phyloP scores from a whole-genome alignment of 1,140 invertebrate genomes.

The Eufriesea mexicana region DNA sequence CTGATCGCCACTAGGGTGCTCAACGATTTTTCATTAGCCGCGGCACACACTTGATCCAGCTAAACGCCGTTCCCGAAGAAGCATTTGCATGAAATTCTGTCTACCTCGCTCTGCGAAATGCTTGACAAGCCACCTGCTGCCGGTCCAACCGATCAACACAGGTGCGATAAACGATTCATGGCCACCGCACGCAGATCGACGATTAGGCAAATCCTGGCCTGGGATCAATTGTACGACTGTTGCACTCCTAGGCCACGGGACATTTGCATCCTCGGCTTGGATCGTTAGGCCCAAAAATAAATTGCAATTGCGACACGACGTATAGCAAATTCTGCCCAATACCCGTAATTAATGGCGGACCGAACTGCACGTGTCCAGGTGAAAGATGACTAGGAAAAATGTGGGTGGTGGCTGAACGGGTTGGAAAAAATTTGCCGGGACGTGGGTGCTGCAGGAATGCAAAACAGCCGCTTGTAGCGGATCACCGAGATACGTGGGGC shows the following conservation, averaged over 20 bases:
- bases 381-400: no score
- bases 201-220: conserved; percentile 29
- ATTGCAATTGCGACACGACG: not conserved
- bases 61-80: not conserved
- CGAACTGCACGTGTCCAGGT: no score
- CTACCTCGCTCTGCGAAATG: no score
- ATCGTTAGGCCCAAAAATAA: not conserved
- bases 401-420: no score
- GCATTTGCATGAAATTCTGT: not conserved
- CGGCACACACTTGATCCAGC: not conserved
- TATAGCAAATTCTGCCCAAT: no score
- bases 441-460: no score
- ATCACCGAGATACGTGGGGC: not conserved
- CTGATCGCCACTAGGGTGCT: not conserved
- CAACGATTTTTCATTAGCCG: not conserved
- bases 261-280: not conserved
- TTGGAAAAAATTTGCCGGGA: no score
- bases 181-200: not conserved
- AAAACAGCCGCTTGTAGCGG: not conserved
- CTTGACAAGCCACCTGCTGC: not conserved
- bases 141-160: not conserved
- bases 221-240: conserved; percentile 5
- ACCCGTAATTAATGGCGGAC: no score
- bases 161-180: conserved; percentile 36
- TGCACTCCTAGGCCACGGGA: not conserved